These are phyloP conservation scores for Penaeus vannamei DNA, from an alignment of 1,140 invertebrate genomes.

Conservation along the genomic window DNA sequence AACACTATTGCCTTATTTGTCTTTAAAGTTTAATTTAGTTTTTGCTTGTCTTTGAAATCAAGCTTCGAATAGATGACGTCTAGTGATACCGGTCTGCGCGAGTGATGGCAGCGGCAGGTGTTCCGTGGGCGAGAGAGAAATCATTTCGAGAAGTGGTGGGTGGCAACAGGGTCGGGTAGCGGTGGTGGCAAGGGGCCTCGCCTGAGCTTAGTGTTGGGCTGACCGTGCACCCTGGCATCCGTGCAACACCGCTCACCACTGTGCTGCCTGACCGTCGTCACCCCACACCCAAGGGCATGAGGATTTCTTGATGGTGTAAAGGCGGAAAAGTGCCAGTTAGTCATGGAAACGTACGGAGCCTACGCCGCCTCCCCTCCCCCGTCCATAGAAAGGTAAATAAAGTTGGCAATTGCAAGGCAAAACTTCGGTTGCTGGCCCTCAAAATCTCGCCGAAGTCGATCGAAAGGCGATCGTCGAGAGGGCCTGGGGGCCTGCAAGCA, in stretches of 20 bases:
- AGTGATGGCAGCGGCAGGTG: neutral
- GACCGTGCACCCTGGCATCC: slow-evolving; percentile 30
- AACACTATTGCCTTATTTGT: slow-evolving; percentile 14
- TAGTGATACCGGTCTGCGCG: neutral
- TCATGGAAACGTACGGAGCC: slow-evolving; percentile 49
- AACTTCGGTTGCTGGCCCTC: slow-evolving; percentile 38
- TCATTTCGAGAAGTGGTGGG: neutral
- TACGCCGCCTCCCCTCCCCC: slow-evolving; percentile 46
- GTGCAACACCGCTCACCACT: slow-evolving; percentile 45
- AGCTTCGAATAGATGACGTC: too few species aligned
- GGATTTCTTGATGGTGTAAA: slow-evolving; percentile 58
- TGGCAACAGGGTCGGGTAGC: slow-evolving; percentile 37
- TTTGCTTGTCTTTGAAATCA: too few species aligned
- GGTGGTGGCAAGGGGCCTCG: slow-evolving; percentile 32
- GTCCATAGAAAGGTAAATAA: slow-evolving; percentile 56
- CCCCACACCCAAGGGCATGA: slow-evolving; percentile 52
- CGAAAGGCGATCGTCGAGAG: slow-evolving; percentile 20
- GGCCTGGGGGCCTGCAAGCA: slow-evolving; percentile 23
- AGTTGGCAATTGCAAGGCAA: slow-evolving; percentile 37
- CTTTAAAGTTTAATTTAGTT: neutral
- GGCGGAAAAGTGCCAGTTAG: slow-evolving; percentile 48
- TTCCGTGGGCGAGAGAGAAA: slow-evolving; percentile 14
- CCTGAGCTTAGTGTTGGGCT: slow-evolving; percentile 52
- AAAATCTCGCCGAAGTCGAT: slow-evolving; percentile 34
- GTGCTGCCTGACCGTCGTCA: slow-evolving; percentile 34